Conservation (phyloP, 2,113 vertebrate genomes). For the Seriola rivoliana region DNA sequence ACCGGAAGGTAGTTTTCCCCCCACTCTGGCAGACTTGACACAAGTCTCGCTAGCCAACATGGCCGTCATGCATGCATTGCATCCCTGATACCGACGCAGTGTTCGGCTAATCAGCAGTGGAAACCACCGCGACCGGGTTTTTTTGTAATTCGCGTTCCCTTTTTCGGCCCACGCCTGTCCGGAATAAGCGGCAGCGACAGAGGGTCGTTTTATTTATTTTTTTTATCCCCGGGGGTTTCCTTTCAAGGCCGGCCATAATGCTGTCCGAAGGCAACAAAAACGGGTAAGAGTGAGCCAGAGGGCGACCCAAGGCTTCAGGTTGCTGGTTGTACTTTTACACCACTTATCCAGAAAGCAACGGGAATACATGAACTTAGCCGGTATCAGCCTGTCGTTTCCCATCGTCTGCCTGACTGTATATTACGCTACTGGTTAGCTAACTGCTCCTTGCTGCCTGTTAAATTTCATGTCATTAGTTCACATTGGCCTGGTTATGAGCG, state of each 20-base stretch:
- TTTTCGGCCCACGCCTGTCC: conserved; percentile 51
- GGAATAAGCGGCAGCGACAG: conserved; percentile 28
- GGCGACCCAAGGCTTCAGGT: conserved; percentile 64
- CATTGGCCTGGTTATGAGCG: conserved; percentile 62
- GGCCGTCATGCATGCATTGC: conserved; percentile 84
- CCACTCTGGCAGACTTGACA: conserved; percentile 48
- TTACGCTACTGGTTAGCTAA: conserved; percentile 6
- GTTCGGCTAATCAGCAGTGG: conserved; percentile 54
- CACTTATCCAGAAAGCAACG: conserved; percentile 1
- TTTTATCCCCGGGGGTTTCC: conserved; percentile 39
- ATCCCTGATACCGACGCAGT: conserved; percentile 85
- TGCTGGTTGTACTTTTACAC: conserved; percentile 50
- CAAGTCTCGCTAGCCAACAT: conserved; percentile 81
- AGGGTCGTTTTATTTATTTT: conserved; percentile 36
- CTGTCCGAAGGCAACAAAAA: conserved; percentile 89
- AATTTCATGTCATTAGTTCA: conserved; percentile 56
- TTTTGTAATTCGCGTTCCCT: conserved; percentile 21
- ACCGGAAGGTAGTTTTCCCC: conserved; percentile 43
- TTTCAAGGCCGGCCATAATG: conserved; percentile 78
- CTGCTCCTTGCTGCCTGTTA: conserved; percentile 13
- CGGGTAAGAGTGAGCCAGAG: conserved; percentile 82
- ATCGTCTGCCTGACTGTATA: background rate
- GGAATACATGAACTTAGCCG: background rate
- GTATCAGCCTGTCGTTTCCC: conserved; percentile 5
- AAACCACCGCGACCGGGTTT: conserved; percentile 39